Evolutionary conservation across 2,113 vertebrate species (phyloP).

Genomic region (Vidua chalybeata): DNA sequence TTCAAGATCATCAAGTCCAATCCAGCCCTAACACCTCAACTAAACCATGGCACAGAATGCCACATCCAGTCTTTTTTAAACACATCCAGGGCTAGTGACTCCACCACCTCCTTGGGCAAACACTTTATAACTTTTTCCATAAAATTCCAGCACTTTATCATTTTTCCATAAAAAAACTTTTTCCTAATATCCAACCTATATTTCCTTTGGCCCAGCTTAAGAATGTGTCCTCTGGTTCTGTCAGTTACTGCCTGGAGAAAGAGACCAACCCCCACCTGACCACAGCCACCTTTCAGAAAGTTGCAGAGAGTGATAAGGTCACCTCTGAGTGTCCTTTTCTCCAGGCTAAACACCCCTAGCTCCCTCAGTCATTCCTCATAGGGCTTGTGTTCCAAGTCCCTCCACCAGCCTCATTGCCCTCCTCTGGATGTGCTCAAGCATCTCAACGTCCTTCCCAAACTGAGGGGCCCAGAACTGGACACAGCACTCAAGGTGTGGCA

Average conservation of each 20-base stretch:
- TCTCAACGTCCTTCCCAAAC: background rate
- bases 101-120: fast-evolving
- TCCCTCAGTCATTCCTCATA: background rate
- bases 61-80: background rate
- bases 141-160: no score
- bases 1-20: background rate
- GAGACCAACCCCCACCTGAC: background rate
- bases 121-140: background rate
- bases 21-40: no score
- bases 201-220: background rate
- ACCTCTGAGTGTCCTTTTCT: background rate
- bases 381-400: background rate
- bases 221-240: background rate
- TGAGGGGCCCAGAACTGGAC: background rate
- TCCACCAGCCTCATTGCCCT: background rate
- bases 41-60: background rate
- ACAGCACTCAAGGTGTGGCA: background rate
- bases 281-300: background rate
- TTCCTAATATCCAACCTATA: background rate
- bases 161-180: background rate
- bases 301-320: background rate
- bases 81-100: background rate
- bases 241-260: background rate
- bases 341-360: background rate
- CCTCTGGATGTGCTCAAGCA: fast-evolving